Evolutionary conservation across 2,888 invertebrate species (phyloP).

Genomic region (Eupithecia subumbrata): DNA sequence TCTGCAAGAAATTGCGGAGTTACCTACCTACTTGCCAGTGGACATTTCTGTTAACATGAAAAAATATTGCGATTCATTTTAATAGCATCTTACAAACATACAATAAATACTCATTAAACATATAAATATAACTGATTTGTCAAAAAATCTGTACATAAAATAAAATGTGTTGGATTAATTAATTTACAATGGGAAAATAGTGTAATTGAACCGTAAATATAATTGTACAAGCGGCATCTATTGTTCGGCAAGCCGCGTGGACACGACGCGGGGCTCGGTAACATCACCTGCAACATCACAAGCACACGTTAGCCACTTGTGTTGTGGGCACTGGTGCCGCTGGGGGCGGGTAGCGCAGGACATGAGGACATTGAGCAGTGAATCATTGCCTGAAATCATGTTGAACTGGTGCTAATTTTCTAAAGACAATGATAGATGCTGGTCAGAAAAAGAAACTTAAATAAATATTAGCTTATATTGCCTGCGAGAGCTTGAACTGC

Average conservation of each 20-base stretch:
- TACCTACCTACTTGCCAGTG: no score
- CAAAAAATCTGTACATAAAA: conserved; percentile 59
- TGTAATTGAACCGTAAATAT: conserved; percentile 47
- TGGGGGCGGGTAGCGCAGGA: no score
- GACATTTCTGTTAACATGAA: conserved; percentile 3
- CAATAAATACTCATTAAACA: conserved; percentile 51
- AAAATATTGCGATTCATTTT: conserved; percentile 47
- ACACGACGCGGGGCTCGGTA: conserved; percentile 60
- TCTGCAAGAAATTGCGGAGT: no score
- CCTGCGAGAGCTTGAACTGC: neutral
- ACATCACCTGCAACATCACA: conserved; percentile 61
- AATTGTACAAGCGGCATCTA: conserved; percentile 68
- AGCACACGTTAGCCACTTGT: conserved; percentile 14
- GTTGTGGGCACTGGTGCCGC: no score
- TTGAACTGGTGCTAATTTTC: no score
- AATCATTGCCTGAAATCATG: no score
- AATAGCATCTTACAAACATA: conserved; percentile 56
- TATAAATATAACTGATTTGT: conserved; percentile 49
- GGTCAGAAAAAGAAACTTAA: no score
- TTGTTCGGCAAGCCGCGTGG: conserved; percentile 52
- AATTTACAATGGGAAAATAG: conserved; percentile 41
- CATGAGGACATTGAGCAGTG: no score
- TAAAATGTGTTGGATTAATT: conserved; percentile 49
- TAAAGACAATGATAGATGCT: no score
- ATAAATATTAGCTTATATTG: neutral